Conservation (phyloP, 2,797 vertebrate species). For the Molossus alvarezi region DNA sequence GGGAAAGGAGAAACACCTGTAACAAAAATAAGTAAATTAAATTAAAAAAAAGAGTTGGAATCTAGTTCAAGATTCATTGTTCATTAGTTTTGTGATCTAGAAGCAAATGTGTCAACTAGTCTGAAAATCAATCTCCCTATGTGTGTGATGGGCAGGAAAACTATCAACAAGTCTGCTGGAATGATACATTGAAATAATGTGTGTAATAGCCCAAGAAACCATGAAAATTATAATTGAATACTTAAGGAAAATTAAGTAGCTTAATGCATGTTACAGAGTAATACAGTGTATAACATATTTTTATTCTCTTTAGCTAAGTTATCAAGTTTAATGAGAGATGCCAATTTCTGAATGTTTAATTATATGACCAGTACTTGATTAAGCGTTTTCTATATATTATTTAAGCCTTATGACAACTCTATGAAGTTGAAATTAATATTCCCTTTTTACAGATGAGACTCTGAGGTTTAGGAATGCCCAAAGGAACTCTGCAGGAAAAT, state of each 20-base stretch:
- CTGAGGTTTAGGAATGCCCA: background rate
- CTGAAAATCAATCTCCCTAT: conserved; percentile 48
- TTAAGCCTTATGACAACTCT: conserved; percentile 2
- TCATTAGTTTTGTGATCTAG: background rate
- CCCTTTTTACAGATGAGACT: background rate
- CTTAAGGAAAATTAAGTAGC: conserved; percentile 52
- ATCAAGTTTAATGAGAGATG: background rate
- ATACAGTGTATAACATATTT: background rate
- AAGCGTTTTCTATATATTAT: background rate
- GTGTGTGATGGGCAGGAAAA: background rate
- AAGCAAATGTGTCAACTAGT: conserved; percentile 13
- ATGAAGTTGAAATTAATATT: background rate
- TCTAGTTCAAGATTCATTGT: conserved; percentile 62
- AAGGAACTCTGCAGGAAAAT: background rate
- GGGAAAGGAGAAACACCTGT: too few relatives aligned
- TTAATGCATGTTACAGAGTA: conserved; percentile 27
- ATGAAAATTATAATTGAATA: conserved; percentile 35
- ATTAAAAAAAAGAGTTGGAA: conserved; percentile 30
- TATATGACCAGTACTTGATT: background rate
- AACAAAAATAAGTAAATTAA: too few relatives aligned
- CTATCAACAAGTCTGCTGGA: background rate
- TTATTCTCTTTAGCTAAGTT: conserved; percentile 10
- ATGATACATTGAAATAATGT: conserved; percentile 35
- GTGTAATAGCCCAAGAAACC: background rate
- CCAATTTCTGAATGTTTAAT: background rate